Percentiles rank a stretch among this genome's conserved stretches.
Evolutionary conservation across 2,888 invertebrate species (phyloP).

Genomic region (Hydropsyche betteni): DNA sequence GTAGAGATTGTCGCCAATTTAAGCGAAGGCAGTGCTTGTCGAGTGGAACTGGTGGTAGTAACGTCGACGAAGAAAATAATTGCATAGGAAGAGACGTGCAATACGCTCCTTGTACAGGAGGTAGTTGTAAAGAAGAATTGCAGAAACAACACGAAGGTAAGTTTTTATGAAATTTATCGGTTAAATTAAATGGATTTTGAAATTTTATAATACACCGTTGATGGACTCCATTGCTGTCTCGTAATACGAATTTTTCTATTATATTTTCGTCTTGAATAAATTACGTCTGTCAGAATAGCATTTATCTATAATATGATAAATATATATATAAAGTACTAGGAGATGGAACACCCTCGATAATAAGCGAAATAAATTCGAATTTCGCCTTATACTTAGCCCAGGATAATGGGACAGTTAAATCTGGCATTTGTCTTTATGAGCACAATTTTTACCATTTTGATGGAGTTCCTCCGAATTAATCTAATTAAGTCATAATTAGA

Average conservation of each 20-base stretch:
- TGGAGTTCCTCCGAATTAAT: constrained; percentile 28
- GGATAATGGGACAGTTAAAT: constrained; percentile 44
- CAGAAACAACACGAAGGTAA: constrained; percentile 60
- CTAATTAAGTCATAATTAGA: constrained; percentile 35
- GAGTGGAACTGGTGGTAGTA: constrained; percentile 60
- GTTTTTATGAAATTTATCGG: constrained; percentile 46
- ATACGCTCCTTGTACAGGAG: constrained; percentile 64
- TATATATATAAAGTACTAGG: neutral
- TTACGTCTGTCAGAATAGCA: neutral
- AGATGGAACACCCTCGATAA: neutral
- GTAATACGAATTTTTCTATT: no score
- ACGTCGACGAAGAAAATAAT: constrained; percentile 61
- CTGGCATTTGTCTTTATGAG: constrained; percentile 35
- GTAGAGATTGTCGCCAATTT: constrained; percentile 86
- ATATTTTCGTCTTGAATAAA: constrained; percentile 19
- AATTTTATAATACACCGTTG: no score
- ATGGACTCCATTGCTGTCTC: no score
- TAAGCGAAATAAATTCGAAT: neutral
- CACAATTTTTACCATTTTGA: neutral
- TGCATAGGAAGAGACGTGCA: constrained; percentile 64
- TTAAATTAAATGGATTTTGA: no score
- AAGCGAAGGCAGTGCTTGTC: constrained; percentile 79
- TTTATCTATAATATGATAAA: neutral
- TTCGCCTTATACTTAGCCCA: neutral
- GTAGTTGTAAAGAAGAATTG: constrained; percentile 57